Conservation (phyloP, 2,797 vertebrate species). For the Peromyscus attwateri region DNA sequence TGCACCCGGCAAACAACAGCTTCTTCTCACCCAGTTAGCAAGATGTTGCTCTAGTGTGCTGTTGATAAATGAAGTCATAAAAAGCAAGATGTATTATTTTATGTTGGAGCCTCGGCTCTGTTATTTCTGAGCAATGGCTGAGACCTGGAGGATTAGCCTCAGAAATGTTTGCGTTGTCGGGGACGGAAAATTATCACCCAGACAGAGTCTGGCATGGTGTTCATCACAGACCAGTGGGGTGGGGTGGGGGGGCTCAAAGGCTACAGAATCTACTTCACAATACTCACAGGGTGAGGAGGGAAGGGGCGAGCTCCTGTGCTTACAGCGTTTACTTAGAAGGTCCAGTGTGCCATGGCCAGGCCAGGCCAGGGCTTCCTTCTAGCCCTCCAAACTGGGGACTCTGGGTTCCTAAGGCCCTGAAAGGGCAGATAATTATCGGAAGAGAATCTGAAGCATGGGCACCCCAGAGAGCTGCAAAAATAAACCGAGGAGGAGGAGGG, state of each 20-base stretch:
- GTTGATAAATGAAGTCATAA: conserved; percentile 82
- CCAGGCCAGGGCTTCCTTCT: background rate
- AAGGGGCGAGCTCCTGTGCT: accelerated
- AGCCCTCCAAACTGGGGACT: background rate
- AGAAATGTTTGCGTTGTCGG: conserved; percentile 56
- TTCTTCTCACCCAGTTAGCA: conserved; percentile 66
- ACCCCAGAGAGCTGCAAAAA: conserved; percentile 69
- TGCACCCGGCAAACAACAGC: background rate
- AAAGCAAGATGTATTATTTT: conserved; percentile 76
- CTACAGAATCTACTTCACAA: background rate
- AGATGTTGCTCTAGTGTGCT: conserved; percentile 62
- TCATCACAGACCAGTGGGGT: background rate
- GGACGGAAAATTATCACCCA: conserved; percentile 49
- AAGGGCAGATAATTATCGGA: conserved; percentile 75
- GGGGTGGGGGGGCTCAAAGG: background rate
- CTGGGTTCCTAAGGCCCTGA: conserved; percentile 36
- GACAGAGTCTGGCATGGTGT: background rate
- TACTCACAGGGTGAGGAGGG: accelerated
- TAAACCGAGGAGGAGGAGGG: conserved; percentile 73
- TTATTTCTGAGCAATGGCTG: conserved; percentile 74
- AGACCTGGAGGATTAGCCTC: conserved; percentile 32
- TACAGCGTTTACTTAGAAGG: accelerated
- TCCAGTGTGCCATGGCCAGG: accelerated
- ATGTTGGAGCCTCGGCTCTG: conserved; percentile 36
- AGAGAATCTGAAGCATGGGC: conserved; percentile 58